phyloP scores from a whole-genome alignment of 2,113 vertebrate genomes.

The Galbula dea region DNA sequence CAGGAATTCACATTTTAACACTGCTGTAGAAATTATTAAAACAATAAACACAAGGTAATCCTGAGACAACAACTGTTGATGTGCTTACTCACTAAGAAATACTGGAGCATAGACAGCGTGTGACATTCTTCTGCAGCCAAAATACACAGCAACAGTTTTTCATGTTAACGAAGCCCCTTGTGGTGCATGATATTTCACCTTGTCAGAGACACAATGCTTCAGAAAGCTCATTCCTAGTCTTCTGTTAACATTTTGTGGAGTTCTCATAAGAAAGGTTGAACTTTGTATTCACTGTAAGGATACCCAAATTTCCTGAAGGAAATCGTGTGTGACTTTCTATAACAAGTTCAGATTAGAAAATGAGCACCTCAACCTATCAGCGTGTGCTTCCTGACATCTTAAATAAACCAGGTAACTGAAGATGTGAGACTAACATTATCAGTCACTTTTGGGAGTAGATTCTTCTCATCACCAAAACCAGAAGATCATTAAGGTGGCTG shows the following conservation, averaged over 20 bases:
- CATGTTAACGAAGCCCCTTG: background rate
- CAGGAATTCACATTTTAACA: background rate
- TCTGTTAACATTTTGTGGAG: background rate
- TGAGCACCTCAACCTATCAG: background rate
- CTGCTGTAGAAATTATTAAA: background rate
- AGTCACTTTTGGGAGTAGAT: background rate
- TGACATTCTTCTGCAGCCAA: background rate
- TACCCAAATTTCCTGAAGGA: background rate
- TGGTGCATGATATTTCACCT: background rate
- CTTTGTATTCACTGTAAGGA: background rate
- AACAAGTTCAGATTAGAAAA: background rate
- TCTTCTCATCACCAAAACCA: background rate
- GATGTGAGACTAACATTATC: background rate
- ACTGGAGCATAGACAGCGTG: background rate
- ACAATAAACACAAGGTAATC: background rate
- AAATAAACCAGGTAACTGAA: background rate
- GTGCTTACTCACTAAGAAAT: background rate
- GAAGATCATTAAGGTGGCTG: background rate
- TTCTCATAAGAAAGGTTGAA: background rate
- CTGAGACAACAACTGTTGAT: background rate
- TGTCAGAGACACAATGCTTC: background rate
- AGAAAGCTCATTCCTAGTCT: background rate
- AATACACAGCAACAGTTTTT: background rate
- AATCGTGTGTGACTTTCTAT: background rate
- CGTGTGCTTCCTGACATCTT: accelerated